These are phyloP conservation scores for Chrysomallon squamiferum DNA, from an alignment of 1,140 invertebrate genomes.

Conservation along the genomic window DNA sequence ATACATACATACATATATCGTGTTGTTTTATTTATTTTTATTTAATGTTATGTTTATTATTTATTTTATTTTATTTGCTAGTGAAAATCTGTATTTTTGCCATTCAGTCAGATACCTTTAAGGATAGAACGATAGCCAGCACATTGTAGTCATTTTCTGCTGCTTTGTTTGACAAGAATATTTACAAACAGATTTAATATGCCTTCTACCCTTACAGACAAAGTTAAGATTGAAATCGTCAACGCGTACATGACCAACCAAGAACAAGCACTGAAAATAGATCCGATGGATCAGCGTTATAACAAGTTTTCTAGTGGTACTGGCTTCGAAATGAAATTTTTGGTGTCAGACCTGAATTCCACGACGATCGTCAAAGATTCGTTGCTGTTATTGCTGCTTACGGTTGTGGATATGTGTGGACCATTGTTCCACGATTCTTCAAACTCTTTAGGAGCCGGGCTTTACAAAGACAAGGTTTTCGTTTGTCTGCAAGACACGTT, in stretches of 20 bases:
- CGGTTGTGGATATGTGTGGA: constrained; percentile 26
- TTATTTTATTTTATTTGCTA: too few relatives aligned
- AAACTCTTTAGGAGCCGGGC: constrained; percentile 23
- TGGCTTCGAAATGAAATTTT: constrained; percentile 25
- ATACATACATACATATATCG: too few relatives aligned
- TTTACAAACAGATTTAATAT: too few relatives aligned
- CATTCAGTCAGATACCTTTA: too few relatives aligned
- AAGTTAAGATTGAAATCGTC: constrained; percentile 20
- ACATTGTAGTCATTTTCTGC: too few relatives aligned
- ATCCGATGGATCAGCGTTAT: constrained; percentile 24
- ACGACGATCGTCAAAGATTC: constrained; percentile 4
- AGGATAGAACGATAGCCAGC: too few relatives aligned
- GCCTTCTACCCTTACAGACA: too few relatives aligned
- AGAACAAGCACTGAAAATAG: constrained; percentile 23
- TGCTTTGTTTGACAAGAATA: too few relatives aligned
- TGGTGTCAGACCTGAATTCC: constrained; percentile 4
- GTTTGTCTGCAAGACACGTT: constrained; percentile 29
- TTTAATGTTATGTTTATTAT: too few relatives aligned
- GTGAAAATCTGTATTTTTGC: too few relatives aligned
- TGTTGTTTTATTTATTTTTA: too few relatives aligned
- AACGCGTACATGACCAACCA: constrained; percentile 26
- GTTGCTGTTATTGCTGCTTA: constrained; percentile 12
- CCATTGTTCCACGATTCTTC: constrained; percentile 22
- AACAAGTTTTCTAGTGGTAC: constrained; percentile 25
- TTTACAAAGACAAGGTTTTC: constrained; percentile 30